These are phyloP conservation scores for Stenoptilia bipunctidactyla DNA, from an alignment of 2,888 invertebrate species.

Conservation along the genomic window DNA sequence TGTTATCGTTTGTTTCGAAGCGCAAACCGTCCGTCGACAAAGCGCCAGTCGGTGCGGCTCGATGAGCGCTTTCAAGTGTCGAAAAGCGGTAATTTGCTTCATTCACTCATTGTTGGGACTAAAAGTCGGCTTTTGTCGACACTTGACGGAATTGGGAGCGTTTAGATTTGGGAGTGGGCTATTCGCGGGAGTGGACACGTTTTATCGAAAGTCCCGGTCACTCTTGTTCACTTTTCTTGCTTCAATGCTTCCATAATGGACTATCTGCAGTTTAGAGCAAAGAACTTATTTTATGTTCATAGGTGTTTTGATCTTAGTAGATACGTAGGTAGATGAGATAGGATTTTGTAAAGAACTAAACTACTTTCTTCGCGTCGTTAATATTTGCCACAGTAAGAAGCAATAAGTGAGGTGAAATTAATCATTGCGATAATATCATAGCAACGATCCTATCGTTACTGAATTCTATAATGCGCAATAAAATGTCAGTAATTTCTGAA, in stretches of 20 bases:
- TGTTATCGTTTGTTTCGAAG: constrained; percentile 65
- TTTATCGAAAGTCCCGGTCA: constrained; percentile 29
- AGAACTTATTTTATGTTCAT: too few species aligned
- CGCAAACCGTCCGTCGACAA: constrained; percentile 62
- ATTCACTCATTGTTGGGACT: constrained; percentile 60
- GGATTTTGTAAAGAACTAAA: too few species aligned
- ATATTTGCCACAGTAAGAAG: too few species aligned
- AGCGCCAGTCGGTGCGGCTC: constrained; percentile 50
- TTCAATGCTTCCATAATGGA: constrained; percentile 41
- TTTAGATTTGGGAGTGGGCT: constrained; percentile 62
- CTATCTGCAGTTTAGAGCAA: constrained; percentile 10
- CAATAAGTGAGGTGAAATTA: too few species aligned
- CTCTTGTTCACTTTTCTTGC: constrained; percentile 12
- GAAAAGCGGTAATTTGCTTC: constrained; percentile 66
- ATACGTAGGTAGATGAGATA: too few species aligned
- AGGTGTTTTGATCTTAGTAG: too few species aligned
- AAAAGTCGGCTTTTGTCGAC: constrained; percentile 67
- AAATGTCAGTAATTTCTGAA: too few species aligned
- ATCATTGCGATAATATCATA: too few species aligned
- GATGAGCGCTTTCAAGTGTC: constrained; percentile 61
- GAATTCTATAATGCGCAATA: too few species aligned
- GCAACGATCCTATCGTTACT: too few species aligned
- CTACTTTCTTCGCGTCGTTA: too few species aligned
- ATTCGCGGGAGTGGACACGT: constrained; percentile 56
- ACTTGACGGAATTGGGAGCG: constrained; percentile 62